Evolutionary conservation across 2,888 invertebrate species (phyloP).

Genomic region (Aproaerema taeniolella): DNA sequence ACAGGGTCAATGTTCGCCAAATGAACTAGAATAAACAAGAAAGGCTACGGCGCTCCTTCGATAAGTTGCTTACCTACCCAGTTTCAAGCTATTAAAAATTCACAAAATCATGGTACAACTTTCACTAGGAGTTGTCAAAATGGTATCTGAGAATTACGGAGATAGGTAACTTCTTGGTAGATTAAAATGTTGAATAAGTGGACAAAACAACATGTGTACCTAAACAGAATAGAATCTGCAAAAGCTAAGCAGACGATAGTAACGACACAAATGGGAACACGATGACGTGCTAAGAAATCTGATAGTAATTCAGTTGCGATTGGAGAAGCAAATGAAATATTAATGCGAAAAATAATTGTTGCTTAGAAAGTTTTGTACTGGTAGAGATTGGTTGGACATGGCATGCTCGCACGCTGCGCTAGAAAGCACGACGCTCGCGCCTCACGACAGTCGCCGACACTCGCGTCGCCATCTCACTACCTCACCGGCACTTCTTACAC

Average conservation of each 20-base stretch:
- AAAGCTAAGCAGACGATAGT: neutral
- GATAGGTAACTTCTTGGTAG: no score
- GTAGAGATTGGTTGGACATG: slow-evolving; percentile 60
- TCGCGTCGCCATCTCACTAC: neutral
- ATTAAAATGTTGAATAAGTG: no score
- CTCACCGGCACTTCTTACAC: no score
- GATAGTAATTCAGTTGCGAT: slow-evolving; percentile 41
- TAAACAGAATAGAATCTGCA: neutral
- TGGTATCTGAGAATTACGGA: slow-evolving; percentile 33
- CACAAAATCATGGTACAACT: slow-evolving; percentile 70
- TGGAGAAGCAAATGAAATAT: slow-evolving; percentile 67
- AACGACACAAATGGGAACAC: slow-evolving; percentile 20
- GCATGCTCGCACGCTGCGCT: slow-evolving; percentile 73
- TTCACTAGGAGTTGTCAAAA: slow-evolving; percentile 57
- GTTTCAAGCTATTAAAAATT: slow-evolving; percentile 69
- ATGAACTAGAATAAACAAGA: slow-evolving; percentile 64
- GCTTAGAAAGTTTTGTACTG: slow-evolving; percentile 72
- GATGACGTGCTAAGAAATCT: slow-evolving; percentile 28
- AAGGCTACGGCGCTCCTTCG: slow-evolving; percentile 60
- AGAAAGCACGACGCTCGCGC: slow-evolving; percentile 65
- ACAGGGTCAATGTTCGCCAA: slow-evolving; percentile 57
- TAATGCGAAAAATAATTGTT: slow-evolving; percentile 74
- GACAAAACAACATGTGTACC: slow-evolving; percentile 23
- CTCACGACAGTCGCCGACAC: slow-evolving; percentile 5
- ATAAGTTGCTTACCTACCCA: slow-evolving; percentile 66